phyloP scores from a whole-genome alignment of 2,888 invertebrate genomes.

The Odontothrips loti region DNA sequence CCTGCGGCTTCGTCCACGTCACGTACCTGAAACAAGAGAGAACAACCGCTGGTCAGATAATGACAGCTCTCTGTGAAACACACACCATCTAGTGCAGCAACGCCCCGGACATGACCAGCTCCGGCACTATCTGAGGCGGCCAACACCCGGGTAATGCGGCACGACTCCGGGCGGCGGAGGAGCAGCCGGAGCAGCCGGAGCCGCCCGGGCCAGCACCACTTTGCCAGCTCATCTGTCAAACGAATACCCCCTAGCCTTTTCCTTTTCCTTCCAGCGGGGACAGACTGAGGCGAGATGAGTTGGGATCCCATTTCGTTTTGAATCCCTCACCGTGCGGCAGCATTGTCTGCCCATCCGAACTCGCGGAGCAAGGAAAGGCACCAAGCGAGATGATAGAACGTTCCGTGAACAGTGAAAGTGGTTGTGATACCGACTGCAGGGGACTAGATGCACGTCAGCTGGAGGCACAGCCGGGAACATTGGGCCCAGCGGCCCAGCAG shows the following conservation, averaged over 20 bases:
- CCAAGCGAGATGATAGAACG: not conserved
- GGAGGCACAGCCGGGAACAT: no score
- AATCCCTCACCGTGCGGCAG: not conserved
- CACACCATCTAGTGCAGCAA: no score
- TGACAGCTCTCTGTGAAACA: no score
- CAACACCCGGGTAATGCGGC: not conserved
- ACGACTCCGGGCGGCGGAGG: not conserved
- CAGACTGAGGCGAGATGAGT: not conserved
- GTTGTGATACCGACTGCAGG: not conserved
- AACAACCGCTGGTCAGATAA: no score
- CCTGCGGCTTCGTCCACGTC: no score
- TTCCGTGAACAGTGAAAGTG: no score
- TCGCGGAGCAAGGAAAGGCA: not conserved
- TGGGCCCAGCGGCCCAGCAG: no score
- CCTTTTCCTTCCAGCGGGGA: not conserved
- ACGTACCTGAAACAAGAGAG: no score
- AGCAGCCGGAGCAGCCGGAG: not conserved
- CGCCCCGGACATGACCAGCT: no score
- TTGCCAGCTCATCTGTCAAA: slow-evolving; percentile 12
- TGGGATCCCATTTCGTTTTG: slow-evolving; percentile 3
- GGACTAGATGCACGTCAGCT: not conserved
- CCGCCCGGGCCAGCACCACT: not conserved
- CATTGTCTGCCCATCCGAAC: no score
- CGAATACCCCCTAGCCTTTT: not conserved
- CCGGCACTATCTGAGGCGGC: no score